Conservation (phyloP, 2,797 vertebrate species). For the Arvicola amphibius region DNA sequence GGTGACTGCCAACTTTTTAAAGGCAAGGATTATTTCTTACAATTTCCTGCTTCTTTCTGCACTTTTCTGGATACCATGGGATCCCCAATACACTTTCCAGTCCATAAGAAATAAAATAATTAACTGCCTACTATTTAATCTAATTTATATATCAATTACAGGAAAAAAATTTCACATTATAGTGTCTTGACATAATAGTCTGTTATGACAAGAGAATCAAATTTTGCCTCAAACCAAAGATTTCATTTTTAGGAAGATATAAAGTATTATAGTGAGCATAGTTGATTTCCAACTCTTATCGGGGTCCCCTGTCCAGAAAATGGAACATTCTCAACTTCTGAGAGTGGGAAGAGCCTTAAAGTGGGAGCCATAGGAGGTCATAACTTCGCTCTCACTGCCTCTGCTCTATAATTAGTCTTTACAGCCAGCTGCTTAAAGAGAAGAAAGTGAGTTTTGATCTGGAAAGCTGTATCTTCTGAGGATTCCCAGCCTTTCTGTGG, state of each 20-base stretch:
- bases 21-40: not conserved
- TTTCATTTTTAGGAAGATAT: not conserved
- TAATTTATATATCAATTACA: not conserved
- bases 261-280: not conserved
- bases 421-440: conserved; percentile 41
- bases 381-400: conserved; percentile 35
- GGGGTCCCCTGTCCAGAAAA: not conserved
- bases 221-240: not conserved
- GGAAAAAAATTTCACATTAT: not conserved
- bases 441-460: conserved; percentile 63
- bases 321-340: not conserved
- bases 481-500: not conserved
- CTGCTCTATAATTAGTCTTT: not conserved
- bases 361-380: not conserved
- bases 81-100: not conserved
- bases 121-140: not conserved
- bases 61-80: not conserved
- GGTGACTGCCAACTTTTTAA: not conserved
- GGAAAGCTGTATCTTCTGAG: conserved; percentile 40
- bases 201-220: not conserved
- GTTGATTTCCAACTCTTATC: not conserved
- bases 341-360: not conserved
- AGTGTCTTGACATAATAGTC: not conserved
- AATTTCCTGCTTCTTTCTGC: not conserved
- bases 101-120: not conserved